These are phyloP conservation scores for Phylloscopus trochilus DNA, from an alignment of 2,113 vertebrate genomes.

Conservation along the genomic window DNA sequence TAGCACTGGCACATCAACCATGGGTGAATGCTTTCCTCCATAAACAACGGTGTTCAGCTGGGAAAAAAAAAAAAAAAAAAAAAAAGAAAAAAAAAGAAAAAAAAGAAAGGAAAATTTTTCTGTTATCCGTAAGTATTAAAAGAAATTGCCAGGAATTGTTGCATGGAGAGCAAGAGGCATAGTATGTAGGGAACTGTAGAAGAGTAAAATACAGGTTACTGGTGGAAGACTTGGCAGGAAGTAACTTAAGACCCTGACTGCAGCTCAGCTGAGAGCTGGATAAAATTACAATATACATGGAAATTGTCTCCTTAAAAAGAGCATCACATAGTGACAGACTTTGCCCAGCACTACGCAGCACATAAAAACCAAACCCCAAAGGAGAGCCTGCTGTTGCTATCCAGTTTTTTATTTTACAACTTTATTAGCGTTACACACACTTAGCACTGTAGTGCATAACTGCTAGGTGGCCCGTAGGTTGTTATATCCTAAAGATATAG, in stretches of 20 bases:
- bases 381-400: not conserved
- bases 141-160: not conserved
- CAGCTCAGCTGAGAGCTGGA: not conserved
- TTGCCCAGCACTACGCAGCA: not conserved
- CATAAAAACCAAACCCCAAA: not conserved
- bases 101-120: not conserved
- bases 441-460: not conserved
- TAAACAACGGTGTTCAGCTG: not conserved
- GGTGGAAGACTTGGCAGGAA: not conserved
- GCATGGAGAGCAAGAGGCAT: not conserved
- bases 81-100: too few relatives aligned
- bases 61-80: rapidly evolving
- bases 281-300: not conserved
- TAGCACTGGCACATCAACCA: not conserved
- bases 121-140: not conserved
- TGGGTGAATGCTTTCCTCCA: not conserved
- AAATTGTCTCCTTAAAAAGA: not conserved
- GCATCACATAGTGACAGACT: not conserved
- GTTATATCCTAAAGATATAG: not conserved
- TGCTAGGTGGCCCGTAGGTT: not conserved
- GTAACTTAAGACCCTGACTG: not conserved
- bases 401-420: not conserved
- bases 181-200: not conserved
- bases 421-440: not conserved
- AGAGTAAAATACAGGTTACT: not conserved